phyloP scores from a whole-genome alignment of 2,797 vertebrate species.

The Sardinella longiceps region DNA sequence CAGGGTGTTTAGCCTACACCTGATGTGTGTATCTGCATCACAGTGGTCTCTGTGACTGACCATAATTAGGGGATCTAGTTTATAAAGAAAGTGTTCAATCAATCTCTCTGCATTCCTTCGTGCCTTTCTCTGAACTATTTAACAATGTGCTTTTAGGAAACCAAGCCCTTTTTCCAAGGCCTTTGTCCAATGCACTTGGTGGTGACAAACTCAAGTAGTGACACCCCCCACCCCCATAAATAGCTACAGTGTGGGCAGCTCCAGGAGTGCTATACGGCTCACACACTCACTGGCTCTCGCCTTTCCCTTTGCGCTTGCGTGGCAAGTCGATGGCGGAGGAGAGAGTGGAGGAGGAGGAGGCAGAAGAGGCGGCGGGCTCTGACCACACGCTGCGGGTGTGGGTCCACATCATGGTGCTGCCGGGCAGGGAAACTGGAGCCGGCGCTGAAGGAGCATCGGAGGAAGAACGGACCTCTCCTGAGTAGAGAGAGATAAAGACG shows the following conservation, averaged over 20 bases:
- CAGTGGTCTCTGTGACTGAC: background rate
- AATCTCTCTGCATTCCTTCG: background rate
- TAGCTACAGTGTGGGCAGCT: background rate
- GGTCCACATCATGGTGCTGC: background rate
- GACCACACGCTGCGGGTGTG: background rate
- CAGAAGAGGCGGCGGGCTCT: background rate
- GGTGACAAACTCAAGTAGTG: background rate
- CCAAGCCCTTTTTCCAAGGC: background rate
- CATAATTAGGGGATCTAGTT: background rate
- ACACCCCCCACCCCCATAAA: background rate
- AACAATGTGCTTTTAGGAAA: background rate
- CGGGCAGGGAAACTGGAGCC: background rate
- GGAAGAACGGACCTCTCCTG: background rate
- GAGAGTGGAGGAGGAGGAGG: slow-evolving; percentile 21
- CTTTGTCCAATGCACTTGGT: background rate
- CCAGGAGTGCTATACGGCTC: background rate
- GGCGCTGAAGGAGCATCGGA: background rate
- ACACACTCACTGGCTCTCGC: background rate
- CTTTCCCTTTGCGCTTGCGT: slow-evolving; percentile 68
- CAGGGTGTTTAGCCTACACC: no score
- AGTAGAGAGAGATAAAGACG: background rate
- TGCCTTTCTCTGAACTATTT: background rate
- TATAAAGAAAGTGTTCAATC: background rate
- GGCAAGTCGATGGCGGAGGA: slow-evolving; percentile 59
- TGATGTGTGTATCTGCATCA: no score